Evolutionary conservation across 2,797 vertebrate genomes (phyloP), one percentile per base, ranked within the genome.

Genomic region (Furcifer pardalis): DNA sequence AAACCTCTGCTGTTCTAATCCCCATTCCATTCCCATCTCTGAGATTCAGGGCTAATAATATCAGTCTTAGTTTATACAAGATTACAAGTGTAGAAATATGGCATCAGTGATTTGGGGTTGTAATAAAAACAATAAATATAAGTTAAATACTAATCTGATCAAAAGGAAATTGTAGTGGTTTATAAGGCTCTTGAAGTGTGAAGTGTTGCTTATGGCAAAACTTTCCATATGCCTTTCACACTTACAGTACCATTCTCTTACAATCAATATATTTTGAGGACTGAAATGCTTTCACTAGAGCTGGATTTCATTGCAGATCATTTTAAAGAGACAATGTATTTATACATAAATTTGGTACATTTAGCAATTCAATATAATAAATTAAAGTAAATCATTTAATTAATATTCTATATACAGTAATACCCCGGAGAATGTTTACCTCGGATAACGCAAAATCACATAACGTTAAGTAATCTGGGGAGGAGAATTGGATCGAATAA

Each of bases 381-480:
- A 90, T 91, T 85, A 91, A 75, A 65, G 87, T 1, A 84, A 93
- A 87, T 84, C 87, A 89, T 84, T 89, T 92, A 84, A 23, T 72
- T 69, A 80, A 44, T 27, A 79, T 89, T 91, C 83, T 40, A 92
- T 81, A 60, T 76, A n/a, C n/a, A n/a, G n/a, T n/a, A n/a, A n/a
- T n/a, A n/a, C n/a, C n/a, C n/a, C n/a, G n/a, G n/a, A n/a, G n/a
- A n/a, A n/a, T n/a, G n/a, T n/a, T n/a, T n/a, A n/a, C n/a, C n/a
- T n/a, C n/a, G n/a, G n/a, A n/a, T n/a, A n/a, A n/a, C n/a, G n/a
- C n/a, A n/a, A n/a, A n/a, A n/a, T n/a, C n/a, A n/a, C n/a, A n/a
- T n/a, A n/a, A n/a, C n/a, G n/a, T n/a, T n/a, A n/a, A n/a, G n/a
- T n/a, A n/a, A n/a, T n/a, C n/a, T n/a, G n/a, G n/a, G n/a, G n/a